Evolutionary conservation across 2,797 vertebrate species (phyloP).

Genomic region (Halcyon leucocephala): DNA sequence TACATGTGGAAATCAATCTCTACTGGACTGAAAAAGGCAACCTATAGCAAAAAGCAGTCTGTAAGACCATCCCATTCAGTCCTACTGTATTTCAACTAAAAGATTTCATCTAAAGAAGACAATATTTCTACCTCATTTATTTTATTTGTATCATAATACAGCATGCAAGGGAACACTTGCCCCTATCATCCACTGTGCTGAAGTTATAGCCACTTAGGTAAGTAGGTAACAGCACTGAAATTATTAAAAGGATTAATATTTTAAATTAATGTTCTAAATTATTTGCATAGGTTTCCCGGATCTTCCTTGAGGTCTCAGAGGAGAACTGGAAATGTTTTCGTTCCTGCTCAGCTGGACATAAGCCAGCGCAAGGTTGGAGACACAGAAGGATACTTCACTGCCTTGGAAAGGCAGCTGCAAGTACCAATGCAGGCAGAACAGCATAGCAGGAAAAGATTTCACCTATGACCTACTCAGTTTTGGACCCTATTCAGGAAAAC

Average conservation of each 20-base stretch:
- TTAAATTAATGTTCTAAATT: neutral
- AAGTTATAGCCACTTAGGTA: neutral
- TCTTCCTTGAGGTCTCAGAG: neutral
- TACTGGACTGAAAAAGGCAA: neutral
- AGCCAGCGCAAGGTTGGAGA: neutral
- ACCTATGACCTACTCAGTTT: neutral
- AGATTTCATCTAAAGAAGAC: neutral
- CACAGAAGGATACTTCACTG: neutral
- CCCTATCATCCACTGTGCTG: neutral
- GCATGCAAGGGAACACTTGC: neutral
- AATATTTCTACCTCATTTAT: neutral
- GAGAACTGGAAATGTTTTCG: neutral
- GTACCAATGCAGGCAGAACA: neutral
- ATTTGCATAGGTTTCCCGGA: neutral
- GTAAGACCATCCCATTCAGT: neutral
- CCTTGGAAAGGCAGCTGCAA: neutral
- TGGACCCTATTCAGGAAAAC: constrained; percentile 1
- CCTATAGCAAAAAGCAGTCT: neutral
- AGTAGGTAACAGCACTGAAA: neutral
- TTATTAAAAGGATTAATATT: neutral
- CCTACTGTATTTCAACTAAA: neutral
- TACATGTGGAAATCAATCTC: neutral
- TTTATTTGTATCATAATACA: neutral
- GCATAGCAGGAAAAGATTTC: neutral
- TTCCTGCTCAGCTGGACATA: neutral